These are phyloP conservation scores for Cheiracanthium punctorium DNA, from an alignment of 2,888 invertebrate genomes.

Conservation along the genomic window DNA sequence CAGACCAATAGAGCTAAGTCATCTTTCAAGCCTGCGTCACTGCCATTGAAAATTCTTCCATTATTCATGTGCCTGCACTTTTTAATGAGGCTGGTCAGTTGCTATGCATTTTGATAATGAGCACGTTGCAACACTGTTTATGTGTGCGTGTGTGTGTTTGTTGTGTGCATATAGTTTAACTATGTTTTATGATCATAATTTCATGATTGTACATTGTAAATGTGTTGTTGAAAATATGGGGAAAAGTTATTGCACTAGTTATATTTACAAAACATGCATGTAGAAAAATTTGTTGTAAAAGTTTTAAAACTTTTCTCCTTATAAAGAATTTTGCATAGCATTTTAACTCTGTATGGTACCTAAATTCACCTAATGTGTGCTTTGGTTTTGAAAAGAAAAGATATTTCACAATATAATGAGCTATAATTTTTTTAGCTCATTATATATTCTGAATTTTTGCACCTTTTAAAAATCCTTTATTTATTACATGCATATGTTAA, in stretches of 20 bases:
- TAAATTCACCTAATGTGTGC: no score
- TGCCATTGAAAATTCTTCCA: slow-evolving; percentile 58
- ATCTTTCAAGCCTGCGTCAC: slow-evolving; percentile 60
- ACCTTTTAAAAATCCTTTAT: no score
- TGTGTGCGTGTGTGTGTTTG: neutral
- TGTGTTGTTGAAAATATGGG: neutral
- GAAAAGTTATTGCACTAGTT: neutral
- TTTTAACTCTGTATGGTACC: no score
- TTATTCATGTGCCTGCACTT: slow-evolving; percentile 61
- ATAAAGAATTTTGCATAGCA: no score
- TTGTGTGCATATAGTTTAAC: neutral
- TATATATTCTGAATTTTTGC: no score
- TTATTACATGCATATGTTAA: no score
- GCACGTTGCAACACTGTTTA: slow-evolving; percentile 41
- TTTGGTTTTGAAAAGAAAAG: no score
- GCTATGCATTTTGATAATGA: slow-evolving; percentile 30
- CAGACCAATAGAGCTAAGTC: slow-evolving; percentile 34
- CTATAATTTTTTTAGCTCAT: no score
- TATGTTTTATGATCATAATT: neutral
- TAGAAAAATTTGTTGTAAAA: neutral
- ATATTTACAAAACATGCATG: neutral
- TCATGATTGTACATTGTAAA: neutral
- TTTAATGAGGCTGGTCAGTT: slow-evolving; percentile 30
- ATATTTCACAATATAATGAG: no score
- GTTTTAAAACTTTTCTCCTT: neutral